Conservation (phyloP, 92 coral and sea anemone species). For the Micromussa lordhowensis region DNA sequence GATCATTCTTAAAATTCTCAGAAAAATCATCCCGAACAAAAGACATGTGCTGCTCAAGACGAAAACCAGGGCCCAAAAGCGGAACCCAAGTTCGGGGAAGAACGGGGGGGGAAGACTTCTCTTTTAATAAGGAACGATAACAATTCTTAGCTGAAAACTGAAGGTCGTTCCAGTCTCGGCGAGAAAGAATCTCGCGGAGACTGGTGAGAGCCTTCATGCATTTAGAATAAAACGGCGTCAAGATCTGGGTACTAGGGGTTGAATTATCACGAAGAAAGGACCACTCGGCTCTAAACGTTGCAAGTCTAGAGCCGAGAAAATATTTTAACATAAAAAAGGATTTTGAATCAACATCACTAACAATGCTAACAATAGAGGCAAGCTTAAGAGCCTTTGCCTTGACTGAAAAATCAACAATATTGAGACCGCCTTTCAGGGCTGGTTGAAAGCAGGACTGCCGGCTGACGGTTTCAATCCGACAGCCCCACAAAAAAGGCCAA, state of each 20-base stretch:
- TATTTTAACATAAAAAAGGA: neutral
- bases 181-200: neutral
- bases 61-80: neutral
- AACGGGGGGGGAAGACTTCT: neutral
- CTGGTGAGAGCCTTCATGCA: neutral
- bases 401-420: neutral
- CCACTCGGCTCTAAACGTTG: neutral
- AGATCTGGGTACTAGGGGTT: neutral
- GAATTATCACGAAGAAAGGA: neutral
- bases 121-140: neutral
- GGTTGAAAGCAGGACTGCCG: neutral
- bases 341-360: neutral
- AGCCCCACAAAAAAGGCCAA: slow-evolving; percentile 9
- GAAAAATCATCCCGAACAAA: neutral
- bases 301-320: neutral
- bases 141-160: neutral
- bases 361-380: neutral
- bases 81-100: neutral
- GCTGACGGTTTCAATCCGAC: neutral
- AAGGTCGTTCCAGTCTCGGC: neutral
- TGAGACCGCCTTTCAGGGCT: neutral
- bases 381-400: neutral
- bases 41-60: neutral
- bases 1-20: slow-evolving; percentile 10
- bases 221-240: neutral